phyloP scores from a whole-genome alignment of 2,113 vertebrate genomes.

The Dolichallabes microphthalmus region DNA sequence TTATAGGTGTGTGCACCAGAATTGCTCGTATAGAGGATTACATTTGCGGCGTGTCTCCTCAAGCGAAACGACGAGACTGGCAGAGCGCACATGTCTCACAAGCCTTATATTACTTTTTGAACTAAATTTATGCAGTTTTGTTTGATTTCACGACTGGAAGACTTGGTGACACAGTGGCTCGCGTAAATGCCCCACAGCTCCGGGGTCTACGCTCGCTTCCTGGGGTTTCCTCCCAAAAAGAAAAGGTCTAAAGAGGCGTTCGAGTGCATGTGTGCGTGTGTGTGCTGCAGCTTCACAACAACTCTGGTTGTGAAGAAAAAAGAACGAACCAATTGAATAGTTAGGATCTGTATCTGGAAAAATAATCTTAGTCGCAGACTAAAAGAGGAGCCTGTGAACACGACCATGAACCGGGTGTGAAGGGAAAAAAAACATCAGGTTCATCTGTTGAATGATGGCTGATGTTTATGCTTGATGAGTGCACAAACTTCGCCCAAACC shows the following conservation, averaged over 20 bases:
- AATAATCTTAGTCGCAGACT: neutral
- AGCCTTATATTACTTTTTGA: neutral
- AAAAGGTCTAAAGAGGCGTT: neutral
- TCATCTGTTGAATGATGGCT: neutral
- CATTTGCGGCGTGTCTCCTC: neutral
- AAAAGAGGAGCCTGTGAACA: neutral
- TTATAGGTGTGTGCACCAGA: neutral
- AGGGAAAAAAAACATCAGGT: neutral
- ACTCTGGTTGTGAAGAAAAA: neutral
- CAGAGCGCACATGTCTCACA: neutral
- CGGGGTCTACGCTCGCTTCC: neutral
- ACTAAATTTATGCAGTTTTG: neutral
- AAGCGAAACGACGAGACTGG: neutral
- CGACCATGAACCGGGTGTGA: neutral
- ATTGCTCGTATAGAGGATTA: neutral
- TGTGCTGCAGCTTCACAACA: neutral
- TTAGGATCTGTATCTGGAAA: no score
- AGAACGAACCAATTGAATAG: neutral
- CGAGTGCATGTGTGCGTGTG: neutral
- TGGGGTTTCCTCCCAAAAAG: neutral
- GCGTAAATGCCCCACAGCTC: neutral
- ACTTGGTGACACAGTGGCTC: neutral
- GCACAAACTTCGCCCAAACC: neutral
- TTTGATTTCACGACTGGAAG: neutral
- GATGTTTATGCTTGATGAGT: neutral